Base-by-base conservation (phyloP, 2,888 invertebrate species). In the Protophormia terraenovae region DNA sequence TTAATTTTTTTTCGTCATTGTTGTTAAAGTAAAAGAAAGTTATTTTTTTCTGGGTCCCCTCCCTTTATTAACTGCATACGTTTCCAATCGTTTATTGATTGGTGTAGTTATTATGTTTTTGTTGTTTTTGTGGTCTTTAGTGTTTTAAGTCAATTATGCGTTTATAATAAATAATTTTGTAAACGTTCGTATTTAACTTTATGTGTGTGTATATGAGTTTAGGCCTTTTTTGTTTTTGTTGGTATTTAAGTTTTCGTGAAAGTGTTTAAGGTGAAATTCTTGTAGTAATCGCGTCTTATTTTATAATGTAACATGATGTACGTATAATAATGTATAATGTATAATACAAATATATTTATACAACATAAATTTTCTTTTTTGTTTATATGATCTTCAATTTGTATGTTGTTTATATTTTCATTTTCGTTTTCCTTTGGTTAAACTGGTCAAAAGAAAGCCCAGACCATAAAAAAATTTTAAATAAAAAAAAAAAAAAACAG, bases 181-280 rank as follows among this genome's bases (percentile, higher is more conserved):
- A 29, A 41, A 4, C 58, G 60, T 6, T 3, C 2, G 8, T 27
- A 38, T 79, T 41, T 41, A 38, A 32, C n/a, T n/a, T n/a, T n/a
- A n/a, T n/a, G 32, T 38, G 4, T 53, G 53, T 50, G 1, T 22
- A 24, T 69, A n/a, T n/a, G 5, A 29, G 53, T 41, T 78, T 73
- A 6, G 58, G 29, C 10, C 7, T 55, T 72, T 66, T 47, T 64
- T 45, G 3, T 10, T 27, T 27, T 32, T 3, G 2, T 12, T 72
- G 8, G 22, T n/a, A n/a, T n/a, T n/a, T n/a, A n/a, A n/a, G n/a
- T 1, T 66, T 83, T 79, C 53, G 76, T 76, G 84, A 84, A 84
- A 84, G 80, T 80, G 69, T 69, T 81, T 64, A 38, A 62, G 77
- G 80, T 78, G 86, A 80, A 83, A 75, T 77, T 62, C 55, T 79